phyloP scores from a whole-genome alignment of 2,797 vertebrate species.

The Coregonus suidteri region DNA sequence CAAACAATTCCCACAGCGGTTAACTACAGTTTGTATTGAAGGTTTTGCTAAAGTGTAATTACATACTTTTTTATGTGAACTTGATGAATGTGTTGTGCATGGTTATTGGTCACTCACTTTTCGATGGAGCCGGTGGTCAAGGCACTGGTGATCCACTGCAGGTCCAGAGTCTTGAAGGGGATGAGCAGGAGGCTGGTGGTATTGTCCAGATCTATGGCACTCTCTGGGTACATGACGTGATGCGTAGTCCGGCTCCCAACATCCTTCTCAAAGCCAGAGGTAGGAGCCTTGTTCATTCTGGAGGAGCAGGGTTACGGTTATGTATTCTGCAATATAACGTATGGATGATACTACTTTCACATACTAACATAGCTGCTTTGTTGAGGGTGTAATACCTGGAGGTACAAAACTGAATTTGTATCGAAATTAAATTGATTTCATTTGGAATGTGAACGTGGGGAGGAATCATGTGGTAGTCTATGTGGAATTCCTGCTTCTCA shows the following conservation, averaged over 20 bases:
- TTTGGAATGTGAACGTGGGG: background rate
- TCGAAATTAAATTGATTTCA: background rate
- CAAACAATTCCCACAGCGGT: background rate
- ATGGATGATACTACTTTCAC: background rate
- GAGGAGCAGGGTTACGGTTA: background rate
- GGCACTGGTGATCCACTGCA: constrained; percentile 90
- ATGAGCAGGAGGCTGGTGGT: constrained; percentile 86
- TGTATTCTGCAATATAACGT: background rate
- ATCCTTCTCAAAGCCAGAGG: constrained; percentile 81
- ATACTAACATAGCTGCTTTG: background rate
- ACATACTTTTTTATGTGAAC: background rate
- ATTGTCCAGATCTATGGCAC: constrained; percentile 82
- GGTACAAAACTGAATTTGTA: background rate
- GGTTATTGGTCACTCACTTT: constrained; percentile 76
- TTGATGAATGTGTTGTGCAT: background rate
- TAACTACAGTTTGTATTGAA: background rate
- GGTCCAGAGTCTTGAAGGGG: constrained; percentile 89
- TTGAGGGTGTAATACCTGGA: background rate
- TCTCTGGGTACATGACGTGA: constrained; percentile 95
- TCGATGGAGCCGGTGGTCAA: constrained; percentile 87
- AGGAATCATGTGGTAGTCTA: background rate
- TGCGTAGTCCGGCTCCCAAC: constrained; percentile 92
- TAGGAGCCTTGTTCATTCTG: constrained; percentile 95
- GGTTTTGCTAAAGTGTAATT: too few relatives aligned
- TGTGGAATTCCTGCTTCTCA: background rate